These are phyloP conservation scores for Mus caroli DNA, from an alignment of 2,797 vertebrate species.

Conservation along the genomic window DNA sequence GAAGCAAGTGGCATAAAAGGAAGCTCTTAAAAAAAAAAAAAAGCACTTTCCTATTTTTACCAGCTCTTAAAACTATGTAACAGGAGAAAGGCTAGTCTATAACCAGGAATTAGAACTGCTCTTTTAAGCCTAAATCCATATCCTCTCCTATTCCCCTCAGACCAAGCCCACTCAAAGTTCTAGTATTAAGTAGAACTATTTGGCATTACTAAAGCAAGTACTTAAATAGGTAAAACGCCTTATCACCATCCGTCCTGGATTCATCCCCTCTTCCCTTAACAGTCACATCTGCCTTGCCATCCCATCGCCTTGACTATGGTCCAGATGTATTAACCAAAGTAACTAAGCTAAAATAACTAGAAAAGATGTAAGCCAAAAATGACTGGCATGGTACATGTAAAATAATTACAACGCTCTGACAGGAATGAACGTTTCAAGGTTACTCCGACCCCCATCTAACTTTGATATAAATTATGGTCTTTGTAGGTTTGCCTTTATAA, in stretches of 20 bases:
- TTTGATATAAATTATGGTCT: background rate
- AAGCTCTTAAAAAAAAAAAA: slow-evolving; percentile 36
- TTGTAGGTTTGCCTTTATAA: background rate
- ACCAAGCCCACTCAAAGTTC: background rate
- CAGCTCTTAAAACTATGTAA: background rate
- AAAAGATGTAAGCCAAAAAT: background rate
- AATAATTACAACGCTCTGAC: background rate
- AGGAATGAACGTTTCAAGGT: background rate
- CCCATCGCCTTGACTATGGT: background rate
- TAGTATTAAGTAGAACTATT: background rate
- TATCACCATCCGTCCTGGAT: background rate
- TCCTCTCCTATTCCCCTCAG: background rate
- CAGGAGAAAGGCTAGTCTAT: background rate
- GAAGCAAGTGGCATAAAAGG: background rate
- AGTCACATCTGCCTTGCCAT: background rate
- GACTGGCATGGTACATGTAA: background rate
- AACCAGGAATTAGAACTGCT: slow-evolving; percentile 13
- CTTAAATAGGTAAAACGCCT: background rate
- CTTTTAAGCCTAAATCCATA: background rate
- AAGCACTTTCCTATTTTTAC: slow-evolving; percentile 43
- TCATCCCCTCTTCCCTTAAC: background rate
- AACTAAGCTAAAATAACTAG: background rate
- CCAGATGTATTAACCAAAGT: background rate
- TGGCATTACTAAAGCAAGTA: slow-evolving; percentile 15
- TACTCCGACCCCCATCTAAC: background rate